Evolutionary conservation across 2,797 vertebrate genomes (phyloP).

Genomic region (Centroberyx gerrardi): DNA sequence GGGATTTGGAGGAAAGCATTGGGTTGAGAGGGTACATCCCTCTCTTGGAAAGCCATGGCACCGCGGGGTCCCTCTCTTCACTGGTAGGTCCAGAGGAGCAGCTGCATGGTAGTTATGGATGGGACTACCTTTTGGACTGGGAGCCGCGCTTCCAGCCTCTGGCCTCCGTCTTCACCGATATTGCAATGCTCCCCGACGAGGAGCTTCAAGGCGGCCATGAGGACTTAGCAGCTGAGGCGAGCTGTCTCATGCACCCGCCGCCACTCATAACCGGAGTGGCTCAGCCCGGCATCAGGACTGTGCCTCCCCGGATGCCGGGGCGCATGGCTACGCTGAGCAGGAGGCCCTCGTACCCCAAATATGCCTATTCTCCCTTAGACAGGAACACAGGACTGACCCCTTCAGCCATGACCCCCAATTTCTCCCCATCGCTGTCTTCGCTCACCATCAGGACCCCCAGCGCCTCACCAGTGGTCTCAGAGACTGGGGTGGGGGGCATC

Average conservation of each 20-base stretch:
- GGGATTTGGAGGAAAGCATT: slow-evolving; percentile 75
- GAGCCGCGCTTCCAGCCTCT: slow-evolving; percentile 91
- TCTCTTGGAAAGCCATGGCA: slow-evolving; percentile 71
- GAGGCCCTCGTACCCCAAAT: slow-evolving; percentile 82
- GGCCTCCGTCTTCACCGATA: slow-evolving; percentile 91
- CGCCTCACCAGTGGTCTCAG: slow-evolving; percentile 85
- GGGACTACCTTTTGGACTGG: slow-evolving; percentile 89
- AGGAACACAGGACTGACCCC: slow-evolving; percentile 84
- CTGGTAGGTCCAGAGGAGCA: slow-evolving; percentile 78
- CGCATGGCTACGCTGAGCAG: slow-evolving; percentile 66
- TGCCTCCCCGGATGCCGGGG: slow-evolving; percentile 87
- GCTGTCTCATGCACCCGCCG: slow-evolving; percentile 88
- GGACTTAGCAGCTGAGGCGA: slow-evolving; percentile 81
- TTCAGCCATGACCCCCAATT: slow-evolving; percentile 88
- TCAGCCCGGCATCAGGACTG: slow-evolving; percentile 90
- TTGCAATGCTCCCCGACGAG: slow-evolving; percentile 91
- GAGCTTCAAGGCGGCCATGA: slow-evolving; percentile 75
- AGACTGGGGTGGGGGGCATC: slow-evolving; percentile 79
- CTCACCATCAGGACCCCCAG: slow-evolving; percentile 86
- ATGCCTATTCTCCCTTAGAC: slow-evolving; percentile 81
- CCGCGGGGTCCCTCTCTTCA: slow-evolving; percentile 76
- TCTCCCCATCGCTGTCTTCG: slow-evolving; percentile 91
- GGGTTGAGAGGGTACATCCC: slow-evolving; percentile 75
- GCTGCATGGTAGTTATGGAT: slow-evolving; percentile 77
- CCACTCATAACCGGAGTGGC: slow-evolving; percentile 92